Percentiles rank a stretch among this genome's conserved stretches.
Evolutionary conservation across 1,140 invertebrate genomes (phyloP).

Genomic region (Caenorhabditis inopinata): DNA sequence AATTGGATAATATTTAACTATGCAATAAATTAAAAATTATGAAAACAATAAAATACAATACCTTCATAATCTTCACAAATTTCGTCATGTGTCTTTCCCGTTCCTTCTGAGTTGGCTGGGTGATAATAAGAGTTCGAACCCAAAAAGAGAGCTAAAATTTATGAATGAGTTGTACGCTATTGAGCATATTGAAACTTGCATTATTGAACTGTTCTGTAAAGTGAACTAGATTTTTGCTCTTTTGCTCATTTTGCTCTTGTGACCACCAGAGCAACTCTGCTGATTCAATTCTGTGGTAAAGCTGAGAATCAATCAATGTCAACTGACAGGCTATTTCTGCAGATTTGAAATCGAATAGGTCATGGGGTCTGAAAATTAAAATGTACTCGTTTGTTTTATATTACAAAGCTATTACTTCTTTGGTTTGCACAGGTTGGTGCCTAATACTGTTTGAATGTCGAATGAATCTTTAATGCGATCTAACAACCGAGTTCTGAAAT

Average conservation of each 20-base stretch:
- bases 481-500: conserved; percentile 51
- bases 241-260: conserved; percentile 91
- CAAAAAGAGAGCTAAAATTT: conserved; percentile 81
- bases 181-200: conserved; percentile 66
- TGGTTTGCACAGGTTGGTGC: conserved; percentile 20
- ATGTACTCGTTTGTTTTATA: not conserved
- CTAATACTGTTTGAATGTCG: not conserved
- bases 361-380: conserved; percentile 42
- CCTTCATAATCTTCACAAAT: conserved; percentile 98
- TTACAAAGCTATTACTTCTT: conserved; percentile 12
- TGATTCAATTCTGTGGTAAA: conserved; percentile 90
- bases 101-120: conserved; percentile 82
- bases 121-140: conserved; percentile 80
- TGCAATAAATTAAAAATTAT: not conserved
- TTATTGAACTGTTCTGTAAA: conserved; percentile 99
- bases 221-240: conserved; percentile 88
- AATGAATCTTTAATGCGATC: conserved; percentile 51
- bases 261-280: conserved; percentile 95
- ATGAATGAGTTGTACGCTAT: not conserved
- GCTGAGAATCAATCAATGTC: conserved; percentile 89
- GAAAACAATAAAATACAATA: conserved; percentile 63
- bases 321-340: conserved; percentile 84
- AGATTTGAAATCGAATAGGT: conserved; percentile 51
- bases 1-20: not conserved
- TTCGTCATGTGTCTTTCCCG: conserved; percentile 93